phyloP scores from a whole-genome alignment of 2,888 invertebrate species.

The Therioaphis trifolii region DNA sequence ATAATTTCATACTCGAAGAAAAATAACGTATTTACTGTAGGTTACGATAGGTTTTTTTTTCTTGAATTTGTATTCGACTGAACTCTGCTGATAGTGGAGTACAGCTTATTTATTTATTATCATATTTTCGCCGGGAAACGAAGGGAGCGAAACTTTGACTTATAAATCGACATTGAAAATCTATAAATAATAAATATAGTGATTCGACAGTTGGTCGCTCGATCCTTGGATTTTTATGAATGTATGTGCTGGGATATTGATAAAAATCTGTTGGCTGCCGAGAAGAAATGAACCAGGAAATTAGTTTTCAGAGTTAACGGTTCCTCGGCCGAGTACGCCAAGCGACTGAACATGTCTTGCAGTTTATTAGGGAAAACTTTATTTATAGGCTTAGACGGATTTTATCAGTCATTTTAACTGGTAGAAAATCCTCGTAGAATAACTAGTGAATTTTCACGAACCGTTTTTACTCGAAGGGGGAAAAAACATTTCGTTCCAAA shows the following conservation, averaged over 20 bases:
- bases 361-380: slow-evolving; percentile 48
- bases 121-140: background rate
- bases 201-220: background rate
- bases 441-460: background rate
- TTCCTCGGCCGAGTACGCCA: background rate
- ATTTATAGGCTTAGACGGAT: slow-evolving; percentile 48
- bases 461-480: background rate
- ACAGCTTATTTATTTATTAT: slow-evolving; percentile 18
- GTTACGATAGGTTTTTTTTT: background rate
- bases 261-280: slow-evolving; percentile 45
- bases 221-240: slow-evolving; percentile 4
- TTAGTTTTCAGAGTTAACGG: slow-evolving; percentile 45
- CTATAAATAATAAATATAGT: slow-evolving; percentile 45
- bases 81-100: background rate
- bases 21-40: no score
- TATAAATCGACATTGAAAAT: slow-evolving; percentile 24
- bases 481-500: background rate
- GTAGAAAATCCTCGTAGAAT: background rate
- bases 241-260: slow-evolving; percentile 36
- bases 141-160: background rate
- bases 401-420: slow-evolving; percentile 37
- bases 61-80: background rate
- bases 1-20: no score
- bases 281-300: slow-evolving; percentile 53
- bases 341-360: background rate